These are phyloP conservation scores for Drosophila bunnanda DNA, from an alignment of 2,888 invertebrate species.

Conservation along the genomic window DNA sequence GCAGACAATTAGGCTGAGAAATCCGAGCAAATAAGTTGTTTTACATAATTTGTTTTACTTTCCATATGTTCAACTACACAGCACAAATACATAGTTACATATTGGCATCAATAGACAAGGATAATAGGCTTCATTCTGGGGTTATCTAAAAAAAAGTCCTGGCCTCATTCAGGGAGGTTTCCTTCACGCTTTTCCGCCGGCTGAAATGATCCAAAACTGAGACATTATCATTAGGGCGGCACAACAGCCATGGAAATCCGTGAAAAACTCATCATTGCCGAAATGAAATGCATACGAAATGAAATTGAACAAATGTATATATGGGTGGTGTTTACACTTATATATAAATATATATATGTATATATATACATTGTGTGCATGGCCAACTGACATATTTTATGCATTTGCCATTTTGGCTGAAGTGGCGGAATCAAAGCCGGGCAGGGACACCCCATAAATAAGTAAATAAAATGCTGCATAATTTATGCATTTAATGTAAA, in stretches of 20 bases:
- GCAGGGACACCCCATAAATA: conserved; percentile 35
- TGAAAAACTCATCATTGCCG: conserved; percentile 46
- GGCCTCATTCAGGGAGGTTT: conserved; percentile 27
- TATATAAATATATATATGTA: neutral
- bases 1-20: neutral
- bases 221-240: conserved; percentile 69
- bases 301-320: conserved; percentile 40
- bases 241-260: conserved; percentile 61
- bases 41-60: neutral
- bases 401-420: conserved; percentile 69
- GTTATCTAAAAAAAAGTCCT: neutral
- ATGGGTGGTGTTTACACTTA: conserved; percentile 4
- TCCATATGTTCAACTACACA: neutral
- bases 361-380: conserved; percentile 10
- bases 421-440: conserved; percentile 64
- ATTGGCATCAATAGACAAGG: neutral
- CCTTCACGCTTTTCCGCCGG: conserved; percentile 13
- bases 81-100: conserved; percentile 1
- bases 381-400: conserved; percentile 67
- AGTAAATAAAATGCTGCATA: conserved; percentile 70
- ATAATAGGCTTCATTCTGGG: neutral
- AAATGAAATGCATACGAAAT: conserved; percentile 62
- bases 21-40: neutral
- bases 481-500: conserved; percentile 78
- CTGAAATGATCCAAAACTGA: conserved; percentile 68